These are phyloP conservation scores for Gibbula magus DNA, from an alignment of 2,888 invertebrate species.

Conservation along the genomic window DNA sequence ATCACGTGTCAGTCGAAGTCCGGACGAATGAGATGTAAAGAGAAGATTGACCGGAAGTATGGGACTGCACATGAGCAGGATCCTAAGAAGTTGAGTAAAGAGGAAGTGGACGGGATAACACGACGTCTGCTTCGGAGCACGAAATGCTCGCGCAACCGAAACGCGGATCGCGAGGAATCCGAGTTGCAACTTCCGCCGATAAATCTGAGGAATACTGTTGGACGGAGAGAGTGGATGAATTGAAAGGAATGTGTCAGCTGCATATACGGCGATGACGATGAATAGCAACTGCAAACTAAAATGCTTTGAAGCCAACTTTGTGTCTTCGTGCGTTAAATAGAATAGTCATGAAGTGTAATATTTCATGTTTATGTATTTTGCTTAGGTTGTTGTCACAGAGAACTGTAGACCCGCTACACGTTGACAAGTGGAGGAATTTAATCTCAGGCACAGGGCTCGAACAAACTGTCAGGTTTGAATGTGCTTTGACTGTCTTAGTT, in stretches of 20 bases:
- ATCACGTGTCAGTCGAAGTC: slow-evolving; percentile 49
- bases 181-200: neutral
- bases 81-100: neutral
- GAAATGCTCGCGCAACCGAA: neutral
- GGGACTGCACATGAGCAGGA: neutral
- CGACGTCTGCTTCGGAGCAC: neutral
- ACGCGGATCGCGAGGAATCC: neutral
- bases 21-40: neutral
- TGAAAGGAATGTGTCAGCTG: neutral
- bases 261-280: too few species aligned
- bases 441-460: too few species aligned
- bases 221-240: neutral
- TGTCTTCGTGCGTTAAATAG: too few species aligned
- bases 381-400: too few species aligned
- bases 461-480: too few species aligned
- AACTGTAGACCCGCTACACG: too few species aligned
- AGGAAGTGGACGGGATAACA: neutral
- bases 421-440: too few species aligned
- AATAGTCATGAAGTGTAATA: too few species aligned
- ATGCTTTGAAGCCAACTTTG: too few species aligned
- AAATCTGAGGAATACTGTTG: neutral
- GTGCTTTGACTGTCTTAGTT: too few species aligned
- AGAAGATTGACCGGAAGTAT: neutral
- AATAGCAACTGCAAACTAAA: too few species aligned
- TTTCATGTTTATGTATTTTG: too few species aligned